A percentile compares a stretch with the other conserved stretches of the same genome.
These are phyloP conservation scores for Ptyas mucosa DNA, from an alignment of 2,113 vertebrate genomes.

Conservation along the genomic window DNA sequence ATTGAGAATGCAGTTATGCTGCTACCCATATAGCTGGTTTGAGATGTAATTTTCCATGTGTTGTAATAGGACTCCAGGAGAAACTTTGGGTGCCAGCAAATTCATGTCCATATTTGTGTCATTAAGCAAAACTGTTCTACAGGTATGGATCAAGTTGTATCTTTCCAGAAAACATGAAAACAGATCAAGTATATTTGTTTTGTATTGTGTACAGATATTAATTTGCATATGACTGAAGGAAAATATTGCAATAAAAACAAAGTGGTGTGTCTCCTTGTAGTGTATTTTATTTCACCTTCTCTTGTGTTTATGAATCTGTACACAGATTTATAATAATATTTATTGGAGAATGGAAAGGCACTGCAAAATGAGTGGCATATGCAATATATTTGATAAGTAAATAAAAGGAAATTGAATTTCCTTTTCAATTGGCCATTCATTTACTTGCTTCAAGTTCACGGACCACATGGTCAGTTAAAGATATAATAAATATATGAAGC, in stretches of 20 bases:
- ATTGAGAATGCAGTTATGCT: not conserved
- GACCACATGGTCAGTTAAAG: not conserved
- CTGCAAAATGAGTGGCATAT: not conserved
- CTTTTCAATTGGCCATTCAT: not conserved
- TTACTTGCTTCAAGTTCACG: not conserved
- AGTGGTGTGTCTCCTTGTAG: not conserved
- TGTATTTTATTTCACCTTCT: not conserved
- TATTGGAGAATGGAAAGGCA: not conserved
- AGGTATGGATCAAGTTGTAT: slow-evolving; percentile 24
- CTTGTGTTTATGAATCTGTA: not conserved
- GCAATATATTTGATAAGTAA: not conserved
- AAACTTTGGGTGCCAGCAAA: slow-evolving; percentile 52
- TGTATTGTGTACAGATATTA: not conserved
- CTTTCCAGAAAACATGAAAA: not conserved
- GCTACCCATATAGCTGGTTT: slow-evolving; percentile 34
- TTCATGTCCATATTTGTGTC: slow-evolving; percentile 34
- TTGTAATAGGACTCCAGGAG: slow-evolving; percentile 58
- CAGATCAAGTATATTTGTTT: not conserved
- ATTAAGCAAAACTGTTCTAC: slow-evolving; percentile 53
- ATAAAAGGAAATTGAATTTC: not conserved
- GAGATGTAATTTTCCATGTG: slow-evolving; percentile 52
- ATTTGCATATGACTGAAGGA: not conserved
- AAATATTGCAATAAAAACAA: not conserved
- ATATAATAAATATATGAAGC: not conserved
- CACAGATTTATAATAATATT: not conserved